Conservation (phyloP, 2,113 vertebrate species). For the Salvelinus alpinus region DNA sequence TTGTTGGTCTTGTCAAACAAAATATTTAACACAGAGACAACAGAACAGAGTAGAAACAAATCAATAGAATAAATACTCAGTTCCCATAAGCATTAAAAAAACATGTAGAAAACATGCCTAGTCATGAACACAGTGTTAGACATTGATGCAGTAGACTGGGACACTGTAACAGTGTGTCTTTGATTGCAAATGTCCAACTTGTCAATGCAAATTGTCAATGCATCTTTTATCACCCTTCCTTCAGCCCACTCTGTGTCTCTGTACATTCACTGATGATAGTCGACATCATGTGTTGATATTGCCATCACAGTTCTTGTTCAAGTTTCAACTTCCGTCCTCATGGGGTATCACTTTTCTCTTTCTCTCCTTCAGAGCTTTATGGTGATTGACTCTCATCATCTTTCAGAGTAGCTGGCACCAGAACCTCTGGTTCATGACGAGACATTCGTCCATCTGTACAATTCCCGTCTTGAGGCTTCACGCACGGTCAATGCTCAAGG, state of each 20-base stretch:
- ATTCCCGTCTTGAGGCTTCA: neutral
- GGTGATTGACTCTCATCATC: neutral
- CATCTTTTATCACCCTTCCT: neutral
- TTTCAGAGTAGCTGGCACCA: neutral
- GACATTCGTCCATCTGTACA: neutral
- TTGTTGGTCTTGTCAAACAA: constrained; percentile 16
- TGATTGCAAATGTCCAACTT: too few species aligned
- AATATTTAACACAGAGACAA: neutral
- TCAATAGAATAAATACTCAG: constrained; percentile 48
- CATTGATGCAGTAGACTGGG: too few species aligned
- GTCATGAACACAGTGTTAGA: too few species aligned
- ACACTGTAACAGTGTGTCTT: too few species aligned
- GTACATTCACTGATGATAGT: neutral
- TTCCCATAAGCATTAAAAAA: neutral
- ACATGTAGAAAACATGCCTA: neutral
- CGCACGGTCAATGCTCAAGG: neutral
- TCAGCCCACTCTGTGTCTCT: neutral
- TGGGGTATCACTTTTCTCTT: neutral
- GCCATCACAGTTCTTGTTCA: neutral
- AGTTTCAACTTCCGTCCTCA: neutral
- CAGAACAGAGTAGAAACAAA: constrained; percentile 39
- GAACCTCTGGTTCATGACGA: too few species aligned
- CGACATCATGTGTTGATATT: neutral
- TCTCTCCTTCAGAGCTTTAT: neutral
- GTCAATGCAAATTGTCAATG: too few species aligned